phyloP scores from a whole-genome alignment of 2,888 invertebrate species.

The Dryocosmus kuriphilus region DNA sequence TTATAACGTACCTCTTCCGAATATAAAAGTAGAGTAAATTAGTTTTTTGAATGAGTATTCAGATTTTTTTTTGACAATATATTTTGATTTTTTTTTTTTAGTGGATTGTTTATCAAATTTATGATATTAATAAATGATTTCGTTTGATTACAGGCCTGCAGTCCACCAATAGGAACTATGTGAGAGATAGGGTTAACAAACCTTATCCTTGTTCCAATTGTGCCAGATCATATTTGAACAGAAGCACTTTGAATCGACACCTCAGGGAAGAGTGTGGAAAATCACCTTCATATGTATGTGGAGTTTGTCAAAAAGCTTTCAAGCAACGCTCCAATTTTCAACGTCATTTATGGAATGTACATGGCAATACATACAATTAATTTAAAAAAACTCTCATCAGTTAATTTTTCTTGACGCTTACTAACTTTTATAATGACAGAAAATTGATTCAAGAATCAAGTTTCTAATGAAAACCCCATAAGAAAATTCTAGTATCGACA shows the following conservation, averaged over 20 bases:
- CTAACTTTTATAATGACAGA: too few relatives aligned
- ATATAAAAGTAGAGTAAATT: neutral
- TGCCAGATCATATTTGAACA: slow-evolving; percentile 77
- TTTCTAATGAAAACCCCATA: too few relatives aligned
- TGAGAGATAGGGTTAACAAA: slow-evolving; percentile 35
- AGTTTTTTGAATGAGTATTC: neutral
- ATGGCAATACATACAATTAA: slow-evolving; percentile 45
- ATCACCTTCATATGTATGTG: slow-evolving; percentile 70
- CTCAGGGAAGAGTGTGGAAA: slow-evolving; percentile 75
- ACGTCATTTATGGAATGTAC: slow-evolving; percentile 70
- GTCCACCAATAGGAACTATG: slow-evolving; percentile 5
- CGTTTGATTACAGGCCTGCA: slow-evolving; percentile 21
- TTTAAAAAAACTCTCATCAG: neutral
- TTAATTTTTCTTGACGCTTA: too few relatives aligned
- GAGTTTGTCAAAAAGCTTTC: slow-evolving; percentile 68
- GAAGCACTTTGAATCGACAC: slow-evolving; percentile 81
- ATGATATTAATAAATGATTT: neutral
- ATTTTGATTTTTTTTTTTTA: neutral
- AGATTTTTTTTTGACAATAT: neutral
- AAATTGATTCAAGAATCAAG: too few relatives aligned
- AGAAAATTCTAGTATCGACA: too few relatives aligned
- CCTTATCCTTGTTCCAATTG: slow-evolving; percentile 64
- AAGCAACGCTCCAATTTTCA: slow-evolving; percentile 70
- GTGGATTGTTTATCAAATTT: neutral
- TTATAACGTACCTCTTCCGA: neutral